A percentile compares a stretch with the other conserved stretches of the same genome.
These are phyloP conservation scores for Catocala fraxini DNA, from an alignment of 2,888 invertebrate species.

Conservation along the genomic window DNA sequence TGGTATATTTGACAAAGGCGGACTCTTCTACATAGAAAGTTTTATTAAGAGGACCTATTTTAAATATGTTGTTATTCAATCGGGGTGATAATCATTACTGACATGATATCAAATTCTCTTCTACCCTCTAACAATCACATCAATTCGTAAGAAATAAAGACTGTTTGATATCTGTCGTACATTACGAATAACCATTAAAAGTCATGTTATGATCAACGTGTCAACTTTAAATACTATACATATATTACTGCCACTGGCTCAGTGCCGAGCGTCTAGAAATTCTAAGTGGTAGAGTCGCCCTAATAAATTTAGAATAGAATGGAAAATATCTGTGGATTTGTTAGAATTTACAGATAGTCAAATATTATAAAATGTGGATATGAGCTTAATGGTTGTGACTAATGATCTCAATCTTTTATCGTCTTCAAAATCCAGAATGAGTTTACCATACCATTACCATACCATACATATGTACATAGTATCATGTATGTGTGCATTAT, in stretches of 20 bases:
- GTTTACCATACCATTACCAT: too few relatives aligned
- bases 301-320: conserved; percentile 13
- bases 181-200: conserved; percentile 9
- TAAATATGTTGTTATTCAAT: too few relatives aligned
- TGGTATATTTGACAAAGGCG: too few relatives aligned
- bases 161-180: not conserved
- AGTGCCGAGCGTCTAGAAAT: conserved; percentile 15
- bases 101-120: not conserved
- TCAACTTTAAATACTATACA: conserved; percentile 13
- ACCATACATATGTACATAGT: too few relatives aligned
- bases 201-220: conserved; percentile 14
- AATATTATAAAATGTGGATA: too few relatives aligned
- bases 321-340: conserved; percentile 8
- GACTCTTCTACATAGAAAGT: too few relatives aligned
- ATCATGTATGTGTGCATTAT: too few relatives aligned
- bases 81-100: too few relatives aligned
- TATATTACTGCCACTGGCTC: conserved; percentile 9
- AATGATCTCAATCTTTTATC: too few relatives aligned
- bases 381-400: not conserved
- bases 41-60: too few relatives aligned
- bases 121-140: conserved; percentile 1
- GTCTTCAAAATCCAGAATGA: too few relatives aligned
- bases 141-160: conserved; percentile 1
- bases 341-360: conserved; percentile 3
- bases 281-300: conserved; percentile 4